Conservation (phyloP, 2,888 invertebrate genomes). For the Lacanobia oleracea region DNA sequence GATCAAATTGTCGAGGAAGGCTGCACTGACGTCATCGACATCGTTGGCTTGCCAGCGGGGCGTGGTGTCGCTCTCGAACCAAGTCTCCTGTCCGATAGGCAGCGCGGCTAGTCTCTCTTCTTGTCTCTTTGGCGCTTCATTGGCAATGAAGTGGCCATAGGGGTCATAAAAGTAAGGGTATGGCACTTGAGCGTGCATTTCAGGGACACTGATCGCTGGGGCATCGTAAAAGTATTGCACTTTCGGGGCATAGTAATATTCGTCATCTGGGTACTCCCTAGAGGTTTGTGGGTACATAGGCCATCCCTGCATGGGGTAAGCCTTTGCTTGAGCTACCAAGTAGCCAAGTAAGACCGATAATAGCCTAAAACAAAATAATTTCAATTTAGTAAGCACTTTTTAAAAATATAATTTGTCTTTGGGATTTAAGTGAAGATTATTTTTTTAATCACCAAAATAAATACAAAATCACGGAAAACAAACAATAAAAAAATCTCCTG, state of each 20-base stretch:
- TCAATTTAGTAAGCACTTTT: background rate
- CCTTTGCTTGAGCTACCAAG: conserved; percentile 85
- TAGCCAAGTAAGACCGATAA: conserved; percentile 86
- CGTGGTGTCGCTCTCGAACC: conserved; percentile 90
- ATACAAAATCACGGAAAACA: no score
- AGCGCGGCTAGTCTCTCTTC: conserved; percentile 91
- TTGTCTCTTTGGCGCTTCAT: conserved; percentile 91
- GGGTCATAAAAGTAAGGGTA: conserved; percentile 86
- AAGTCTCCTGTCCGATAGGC: conserved; percentile 92
- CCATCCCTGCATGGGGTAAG: conserved; percentile 86
- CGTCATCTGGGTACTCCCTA: conserved; percentile 89
- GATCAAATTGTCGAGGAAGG: conserved; percentile 92
- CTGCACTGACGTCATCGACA: conserved; percentile 90
- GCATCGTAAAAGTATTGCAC: conserved; percentile 87
- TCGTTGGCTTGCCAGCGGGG: conserved; percentile 85
- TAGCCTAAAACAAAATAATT: conserved; percentile 78
- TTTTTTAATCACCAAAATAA: background rate
- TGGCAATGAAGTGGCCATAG: conserved; percentile 87
- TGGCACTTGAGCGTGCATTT: conserved; percentile 84
- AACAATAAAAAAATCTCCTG: background rate
- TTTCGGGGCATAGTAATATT: conserved; percentile 90
- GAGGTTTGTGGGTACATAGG: conserved; percentile 88
- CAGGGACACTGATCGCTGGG: conserved; percentile 81
- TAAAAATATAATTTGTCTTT: background rate
- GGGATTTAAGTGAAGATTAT: background rate